Percentiles rank a stretch among this genome's conserved stretches.
These are phyloP conservation scores for Anarrhichthys ocellatus DNA, from an alignment of 2,113 vertebrate species.

Conservation along the genomic window DNA sequence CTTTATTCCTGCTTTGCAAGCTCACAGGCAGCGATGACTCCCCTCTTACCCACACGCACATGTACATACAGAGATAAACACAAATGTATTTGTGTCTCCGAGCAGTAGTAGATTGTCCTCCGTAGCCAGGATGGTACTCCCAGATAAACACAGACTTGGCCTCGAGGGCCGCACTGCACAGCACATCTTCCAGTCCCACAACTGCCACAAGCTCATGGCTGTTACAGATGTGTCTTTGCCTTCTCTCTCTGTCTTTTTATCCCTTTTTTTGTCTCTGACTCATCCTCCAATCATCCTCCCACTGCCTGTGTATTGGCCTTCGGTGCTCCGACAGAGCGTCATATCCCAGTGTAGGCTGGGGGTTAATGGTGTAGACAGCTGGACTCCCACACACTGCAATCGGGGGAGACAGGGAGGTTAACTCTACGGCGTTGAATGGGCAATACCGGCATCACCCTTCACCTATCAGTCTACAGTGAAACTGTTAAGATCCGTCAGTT, in stretches of 20 bases:
- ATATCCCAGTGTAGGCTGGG: conserved; percentile 49
- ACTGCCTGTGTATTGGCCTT: conserved; percentile 31
- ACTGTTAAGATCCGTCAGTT: conserved; percentile 30
- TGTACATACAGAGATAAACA: conserved; percentile 30
- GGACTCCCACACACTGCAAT: conserved; percentile 57
- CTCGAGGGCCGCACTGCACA: conserved; percentile 30
- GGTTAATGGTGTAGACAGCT: conserved; percentile 72
- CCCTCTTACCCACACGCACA: conserved; percentile 9
- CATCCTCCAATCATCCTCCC: conserved; percentile 58
- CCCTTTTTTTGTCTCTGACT: conserved; percentile 61
- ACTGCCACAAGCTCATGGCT: conserved; percentile 44
- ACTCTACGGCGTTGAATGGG: conserved; percentile 36
- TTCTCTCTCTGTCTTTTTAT: conserved; percentile 23
- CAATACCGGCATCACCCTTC: conserved; percentile 40
- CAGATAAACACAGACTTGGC: conserved; percentile 46
- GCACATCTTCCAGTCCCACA: conserved; percentile 32
- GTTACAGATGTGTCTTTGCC: conserved; percentile 25
- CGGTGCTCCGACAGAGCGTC: conserved; percentile 26
- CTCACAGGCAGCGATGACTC: conserved; percentile 33
- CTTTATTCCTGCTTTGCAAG: conserved; percentile 29
- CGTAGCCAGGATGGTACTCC: conserved; percentile 10
- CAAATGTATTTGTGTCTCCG: conserved; percentile 12
- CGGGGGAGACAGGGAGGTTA: conserved; percentile 53
- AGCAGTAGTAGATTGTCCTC: conserved; percentile 22
- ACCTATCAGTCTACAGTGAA: conserved; percentile 30